Evolutionary conservation across 2,797 vertebrate genomes (phyloP).

Genomic region (Protonibea diacanthus): DNA sequence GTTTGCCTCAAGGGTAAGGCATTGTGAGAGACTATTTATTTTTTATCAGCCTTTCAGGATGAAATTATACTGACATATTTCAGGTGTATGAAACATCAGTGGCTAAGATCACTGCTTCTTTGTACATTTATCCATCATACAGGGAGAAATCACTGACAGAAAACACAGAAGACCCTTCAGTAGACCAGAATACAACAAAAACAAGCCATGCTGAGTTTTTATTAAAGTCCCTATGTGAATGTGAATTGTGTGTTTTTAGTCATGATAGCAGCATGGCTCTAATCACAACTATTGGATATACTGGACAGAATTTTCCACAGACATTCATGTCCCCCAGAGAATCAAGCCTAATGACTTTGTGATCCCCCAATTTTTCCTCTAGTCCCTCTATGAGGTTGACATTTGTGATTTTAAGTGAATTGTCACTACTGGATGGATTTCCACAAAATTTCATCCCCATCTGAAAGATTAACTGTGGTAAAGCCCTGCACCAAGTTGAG

Average conservation of each 20-base stretch:
- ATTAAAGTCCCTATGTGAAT: background rate
- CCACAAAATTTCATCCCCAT: no score
- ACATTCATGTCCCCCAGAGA: background rate
- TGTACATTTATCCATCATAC: background rate
- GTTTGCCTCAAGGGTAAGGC: background rate
- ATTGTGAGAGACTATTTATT: conserved; percentile 2
- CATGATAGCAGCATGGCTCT: background rate
- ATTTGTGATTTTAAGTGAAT: no score
- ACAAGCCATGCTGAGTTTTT: background rate
- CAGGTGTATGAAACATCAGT: background rate
- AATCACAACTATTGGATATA: background rate
- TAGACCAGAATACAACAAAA: background rate
- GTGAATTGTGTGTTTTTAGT: background rate
- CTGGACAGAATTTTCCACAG: background rate
- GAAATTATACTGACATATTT: background rate
- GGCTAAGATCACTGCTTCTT: background rate
- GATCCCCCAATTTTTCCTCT: background rate
- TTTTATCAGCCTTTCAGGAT: no score
- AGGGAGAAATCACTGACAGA: background rate
- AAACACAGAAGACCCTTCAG: background rate
- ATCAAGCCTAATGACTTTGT: background rate
- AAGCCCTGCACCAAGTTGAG: background rate
- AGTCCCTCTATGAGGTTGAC: background rate
- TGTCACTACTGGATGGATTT: no score
- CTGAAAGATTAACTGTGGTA: no score